Evolutionary conservation across 2,888 invertebrate species (phyloP).

Genomic region (Oxytorus armatus): DNA sequence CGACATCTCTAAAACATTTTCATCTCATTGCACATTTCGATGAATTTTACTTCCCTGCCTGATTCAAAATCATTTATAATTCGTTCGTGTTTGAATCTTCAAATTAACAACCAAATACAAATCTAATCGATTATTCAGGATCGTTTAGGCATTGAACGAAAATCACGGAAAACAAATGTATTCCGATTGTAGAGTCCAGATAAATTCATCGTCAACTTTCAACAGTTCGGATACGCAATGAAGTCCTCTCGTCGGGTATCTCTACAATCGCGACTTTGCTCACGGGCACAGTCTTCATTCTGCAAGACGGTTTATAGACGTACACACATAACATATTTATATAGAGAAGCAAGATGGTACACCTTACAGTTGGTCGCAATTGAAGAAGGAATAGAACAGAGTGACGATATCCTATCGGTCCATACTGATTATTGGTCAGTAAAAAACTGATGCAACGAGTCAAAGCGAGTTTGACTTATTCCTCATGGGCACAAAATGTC

Average conservation of each 20-base stretch:
- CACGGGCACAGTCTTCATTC: conserved; percentile 30
- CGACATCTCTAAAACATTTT: too few relatives aligned
- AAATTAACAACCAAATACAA: too few relatives aligned
- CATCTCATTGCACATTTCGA: too few relatives aligned
- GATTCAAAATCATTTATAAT: too few relatives aligned
- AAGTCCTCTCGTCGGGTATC: conserved; percentile 66
- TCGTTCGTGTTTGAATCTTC: too few relatives aligned
- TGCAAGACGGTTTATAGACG: neutral
- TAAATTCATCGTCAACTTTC: conserved; percentile 24
- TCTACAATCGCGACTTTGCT: conserved; percentile 63
- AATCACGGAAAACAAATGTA: neutral
- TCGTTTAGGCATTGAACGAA: too few relatives aligned
- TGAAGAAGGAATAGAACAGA: conserved; percentile 55
- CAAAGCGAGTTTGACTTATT: conserved; percentile 66
- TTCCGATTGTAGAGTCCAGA: conserved; percentile 16
- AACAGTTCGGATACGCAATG: conserved; percentile 23
- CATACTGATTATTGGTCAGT: conserved; percentile 73
- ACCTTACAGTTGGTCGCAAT: neutral
- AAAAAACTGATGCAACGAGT: conserved; percentile 78
- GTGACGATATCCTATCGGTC: conserved; percentile 71
- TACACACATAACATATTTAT: conserved; percentile 3
- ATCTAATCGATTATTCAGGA: too few relatives aligned
- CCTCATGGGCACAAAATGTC: conserved; percentile 17
- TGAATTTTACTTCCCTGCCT: too few relatives aligned
- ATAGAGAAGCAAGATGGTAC: neutral